Evolutionary conservation across 2,888 invertebrate genomes (phyloP), one percentile per base, ranked within the genome.

Genomic region (Bellardia bayeri): DNA sequence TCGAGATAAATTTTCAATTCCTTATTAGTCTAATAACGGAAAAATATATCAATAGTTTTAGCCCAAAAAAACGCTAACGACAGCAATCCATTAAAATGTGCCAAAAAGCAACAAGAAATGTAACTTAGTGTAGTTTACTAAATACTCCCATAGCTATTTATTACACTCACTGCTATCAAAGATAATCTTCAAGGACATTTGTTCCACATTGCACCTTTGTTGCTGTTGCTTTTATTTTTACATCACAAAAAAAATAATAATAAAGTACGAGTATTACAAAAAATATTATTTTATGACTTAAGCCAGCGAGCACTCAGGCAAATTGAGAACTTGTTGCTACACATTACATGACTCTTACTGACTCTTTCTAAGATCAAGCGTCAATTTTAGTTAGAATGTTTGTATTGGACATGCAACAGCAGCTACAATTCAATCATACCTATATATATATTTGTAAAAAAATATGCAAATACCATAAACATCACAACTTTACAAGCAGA

Each of bases 271-370:
- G 23, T 58, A 51, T 13, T 13, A n/a, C 11, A 84, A 71, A 42
- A 69, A 79, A 61, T 61, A 69, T 71, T 56, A 40, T 51, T 81
- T 78, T 58, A 76, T 76, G 76, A 64, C 61, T 68, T 66, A 64
- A 81, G 81, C 16, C 58, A 79, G 45, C 33, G 16, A 86, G 86
- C 86, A 86, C 86, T 86, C 86, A 86, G 6, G 68, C 78, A 86
- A 86, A 86, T 86, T 86, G 49, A 61, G 14, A 82, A 86, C 79
- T 74, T 86, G 86, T 86, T 86, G 81, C 79, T 33, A 58, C 3
- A 56, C 23, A 56, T 54, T 72, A 37, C 37, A n/a, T 30, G 54
- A 82, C 78, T 72, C 78, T 72, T 66, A 80, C 16, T 33, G 30
- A 30, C 13, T n/a, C 51, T 37, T 37, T 3, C 37, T 37, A 37